Base-by-base conservation (phyloP, 2,888 invertebrate species). In the Synanthedon myopaeformis region DNA sequence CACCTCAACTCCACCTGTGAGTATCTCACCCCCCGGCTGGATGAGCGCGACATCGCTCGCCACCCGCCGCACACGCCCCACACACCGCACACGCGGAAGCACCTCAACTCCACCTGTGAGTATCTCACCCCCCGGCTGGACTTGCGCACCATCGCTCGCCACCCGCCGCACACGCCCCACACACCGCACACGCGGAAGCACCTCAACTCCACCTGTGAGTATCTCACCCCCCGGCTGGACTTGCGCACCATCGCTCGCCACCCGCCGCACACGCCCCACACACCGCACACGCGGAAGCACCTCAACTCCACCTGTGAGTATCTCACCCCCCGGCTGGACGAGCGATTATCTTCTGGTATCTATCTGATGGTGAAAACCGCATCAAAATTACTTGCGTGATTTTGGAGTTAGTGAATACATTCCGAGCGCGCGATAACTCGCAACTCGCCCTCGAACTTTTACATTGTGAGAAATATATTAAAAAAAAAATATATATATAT, bases 1-100 rank as follows among this genome's bases (percentile, higher is more conserved):
- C 92, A 94, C 3, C 92, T 94, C 2, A 91, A 92, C 50, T 95
- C 96, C 35, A 94, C 95, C 67, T n/a, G n/a, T n/a, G n/a, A n/a
- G n/a, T n/a, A n/a, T n/a, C n/a, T n/a, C n/a, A n/a, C n/a, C n/a
- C n/a, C n/a, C n/a, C n/a, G 4, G 23, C 23, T 23, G 23, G 23
- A 23, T 3, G 19, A 3, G 19, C 19, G 19, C 19, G 19, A 19
- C 3, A 19, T n/a, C n/a, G n/a, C 92, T 2, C 74, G 67, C 60
- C 69, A 76, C 3, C 72, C 81, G 5, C 70, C 70, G 11, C 61
- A 57, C 57, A 45, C 64, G 48, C 79, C 62, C 81, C 90, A 58
- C 55, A 2, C 62, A 28, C 52, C 64, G 14, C 79, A 67, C 58
- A 81, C 82, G 0, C 64, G 84, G 65, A 83, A 82, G 55, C 83